Conservation (phyloP, 1,140 invertebrate species). For the Penaeus vannamei region DNA sequence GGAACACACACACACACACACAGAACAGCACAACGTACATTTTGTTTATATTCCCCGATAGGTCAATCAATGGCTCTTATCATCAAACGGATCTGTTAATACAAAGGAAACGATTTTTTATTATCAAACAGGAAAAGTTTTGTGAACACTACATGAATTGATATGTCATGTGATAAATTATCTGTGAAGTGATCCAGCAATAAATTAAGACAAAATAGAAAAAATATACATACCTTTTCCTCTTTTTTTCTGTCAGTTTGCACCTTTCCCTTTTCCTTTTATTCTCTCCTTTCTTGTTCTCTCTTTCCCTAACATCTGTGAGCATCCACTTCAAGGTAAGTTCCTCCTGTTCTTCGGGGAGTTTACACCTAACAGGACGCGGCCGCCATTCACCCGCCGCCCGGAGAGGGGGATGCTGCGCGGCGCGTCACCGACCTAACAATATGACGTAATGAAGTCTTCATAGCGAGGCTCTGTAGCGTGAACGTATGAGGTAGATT, state of each 20-base stretch:
- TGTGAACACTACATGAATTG: too few relatives aligned
- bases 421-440: constrained; percentile 38
- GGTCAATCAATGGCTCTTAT: too few relatives aligned
- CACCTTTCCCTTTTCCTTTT: background rate
- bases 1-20: background rate
- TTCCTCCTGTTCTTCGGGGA: background rate
- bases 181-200: too few relatives aligned
- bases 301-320: background rate
- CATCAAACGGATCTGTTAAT: too few relatives aligned
- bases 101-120: too few relatives aligned
- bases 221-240: too few relatives aligned
- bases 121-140: too few relatives aligned
- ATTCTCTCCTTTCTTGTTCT: background rate
- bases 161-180: too few relatives aligned
- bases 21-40: background rate
- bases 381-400: background rate
- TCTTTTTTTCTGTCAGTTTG: background rate
- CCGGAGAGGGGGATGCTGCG: constrained; percentile 3
- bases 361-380: background rate
- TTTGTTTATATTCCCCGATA: background rate
- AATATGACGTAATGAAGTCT: constrained; percentile 60
- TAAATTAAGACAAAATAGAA: too few relatives aligned
- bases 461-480: constrained; percentile 6
- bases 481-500: background rate
- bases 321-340: background rate